These are phyloP conservation scores for Montipora cactus DNA, from an alignment of 64 coral and sea anemone species.

Conservation along the genomic window DNA sequence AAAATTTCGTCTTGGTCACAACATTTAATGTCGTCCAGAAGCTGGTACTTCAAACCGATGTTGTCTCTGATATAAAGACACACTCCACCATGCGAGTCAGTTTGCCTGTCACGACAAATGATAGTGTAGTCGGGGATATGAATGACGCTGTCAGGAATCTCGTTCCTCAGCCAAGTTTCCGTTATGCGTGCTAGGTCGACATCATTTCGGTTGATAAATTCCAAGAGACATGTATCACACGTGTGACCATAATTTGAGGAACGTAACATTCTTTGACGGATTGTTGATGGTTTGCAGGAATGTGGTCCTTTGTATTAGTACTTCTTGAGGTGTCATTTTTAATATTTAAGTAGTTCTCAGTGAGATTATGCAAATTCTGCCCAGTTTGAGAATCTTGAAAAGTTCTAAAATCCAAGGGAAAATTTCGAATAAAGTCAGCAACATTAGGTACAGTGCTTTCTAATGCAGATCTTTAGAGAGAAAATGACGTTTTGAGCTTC, in stretches of 20 bases:
- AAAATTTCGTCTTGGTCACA: slow-evolving; percentile 35
- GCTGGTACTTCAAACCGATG: slow-evolving; percentile 6
- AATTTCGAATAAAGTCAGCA: too few relatives aligned
- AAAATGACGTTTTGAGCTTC: not conserved
- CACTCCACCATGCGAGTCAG: slow-evolving; percentile 28
- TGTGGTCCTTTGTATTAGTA: not conserved
- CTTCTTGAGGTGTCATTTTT: slow-evolving; percentile 9
- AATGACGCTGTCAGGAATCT: slow-evolving; percentile 29
- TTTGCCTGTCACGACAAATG: not conserved
- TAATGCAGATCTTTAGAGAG: not conserved
- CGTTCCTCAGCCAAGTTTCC: slow-evolving; percentile 63
- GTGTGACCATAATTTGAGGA: slow-evolving; percentile 49
- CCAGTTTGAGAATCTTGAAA: not conserved
- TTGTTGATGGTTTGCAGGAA: not conserved
- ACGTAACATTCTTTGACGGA: not conserved
- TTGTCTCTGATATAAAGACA: slow-evolving; percentile 18
- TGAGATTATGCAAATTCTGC: slow-evolving; percentile 35
- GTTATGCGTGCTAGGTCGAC: slow-evolving; percentile 38
- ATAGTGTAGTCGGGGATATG: slow-evolving; percentile 39
- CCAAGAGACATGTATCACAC: slow-evolving; percentile 47
- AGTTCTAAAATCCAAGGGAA: too few relatives aligned
- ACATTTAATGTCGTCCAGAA: slow-evolving; percentile 9
- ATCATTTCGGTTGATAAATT: slow-evolving; percentile 49
- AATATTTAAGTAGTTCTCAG: slow-evolving; percentile 54
- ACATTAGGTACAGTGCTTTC: not conserved